Evolutionary conservation across 1,140 invertebrate genomes (phyloP), one percentile per base, ranked within the genome.

Genomic region (Eupeodes corollae): DNA sequence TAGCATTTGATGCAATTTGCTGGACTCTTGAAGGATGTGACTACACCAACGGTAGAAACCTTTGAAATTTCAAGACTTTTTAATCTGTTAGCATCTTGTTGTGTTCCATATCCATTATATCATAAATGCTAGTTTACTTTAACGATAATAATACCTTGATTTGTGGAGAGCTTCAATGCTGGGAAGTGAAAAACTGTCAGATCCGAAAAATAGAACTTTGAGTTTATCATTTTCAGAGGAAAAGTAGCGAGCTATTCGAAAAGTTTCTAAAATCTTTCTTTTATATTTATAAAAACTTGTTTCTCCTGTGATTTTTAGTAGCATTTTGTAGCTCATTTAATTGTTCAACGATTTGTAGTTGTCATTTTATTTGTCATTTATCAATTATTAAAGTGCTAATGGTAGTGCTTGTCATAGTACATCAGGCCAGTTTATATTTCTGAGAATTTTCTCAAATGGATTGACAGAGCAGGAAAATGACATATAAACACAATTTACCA

Each of bases 151-250:
- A 54, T 46, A 78, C 76, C 66, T 68, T 53, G 70, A 59, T 10
- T 62, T 47, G 50, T 72, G 46, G 9, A 82, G 58, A 18, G 53
- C 52, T 58, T 73, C 69, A 31, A 85, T 67, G 57, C 77, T 83
- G 38, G 72, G 64, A n/a, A 83, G 46, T 0, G 81, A 76, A 71
- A 84, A 84, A 33, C 74, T 63, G 58, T 84, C 80, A 11, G 77
- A 78, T 3, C 83, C 83, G 61, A 83, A 83, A 66, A 84, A 85
- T 48, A 84, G 59, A 16, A 82, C 59, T 37, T 67, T 77, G 73
- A 77, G 78, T 8, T 26, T 26, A 26, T 26, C 8, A 5, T 3
- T 3, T 5, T 8, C 8, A 26, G 21, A 26, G 21, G 21, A 26
- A 26, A 26, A 26, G 8, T 3, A 5, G 3, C 21, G 21, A 26